Evolutionary conservation across 2,113 vertebrate genomes (phyloP).

Genomic region (Leptobrachium leishanense): DNA sequence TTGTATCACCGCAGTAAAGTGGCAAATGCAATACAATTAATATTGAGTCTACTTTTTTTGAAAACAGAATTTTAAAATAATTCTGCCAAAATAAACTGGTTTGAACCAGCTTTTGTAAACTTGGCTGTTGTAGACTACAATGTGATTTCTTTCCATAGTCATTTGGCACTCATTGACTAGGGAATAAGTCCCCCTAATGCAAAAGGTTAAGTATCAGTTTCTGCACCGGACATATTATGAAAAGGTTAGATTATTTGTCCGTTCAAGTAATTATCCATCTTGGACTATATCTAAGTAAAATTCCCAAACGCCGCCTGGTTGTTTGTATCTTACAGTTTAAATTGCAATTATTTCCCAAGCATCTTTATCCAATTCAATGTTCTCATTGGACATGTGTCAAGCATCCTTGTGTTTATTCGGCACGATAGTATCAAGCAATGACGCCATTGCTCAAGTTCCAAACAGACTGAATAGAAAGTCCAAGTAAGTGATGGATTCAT

Average conservation of each 20-base stretch:
- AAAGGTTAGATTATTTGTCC: neutral
- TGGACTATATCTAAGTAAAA: neutral
- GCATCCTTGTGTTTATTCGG: conserved; percentile 39
- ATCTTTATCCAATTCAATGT: conserved; percentile 50
- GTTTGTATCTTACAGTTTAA: conserved; percentile 23
- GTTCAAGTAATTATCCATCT: conserved; percentile 7
- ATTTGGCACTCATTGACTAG: too few species aligned
- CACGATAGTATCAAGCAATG: conserved; percentile 42
- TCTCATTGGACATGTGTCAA: conserved; percentile 44
- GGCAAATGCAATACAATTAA: too few species aligned
- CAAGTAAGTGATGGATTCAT: neutral
- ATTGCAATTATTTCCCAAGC: conserved; percentile 36
- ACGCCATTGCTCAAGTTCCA: conserved; percentile 23
- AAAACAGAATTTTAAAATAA: too few species aligned
- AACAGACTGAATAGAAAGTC: conserved; percentile 11
- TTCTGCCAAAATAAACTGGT: too few species aligned
- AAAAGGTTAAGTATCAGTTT: neutral
- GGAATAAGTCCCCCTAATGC: neutral
- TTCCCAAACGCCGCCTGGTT: conserved; percentile 13
- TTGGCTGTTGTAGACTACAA: too few species aligned
- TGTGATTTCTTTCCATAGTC: too few species aligned
- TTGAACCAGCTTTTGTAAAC: too few species aligned
- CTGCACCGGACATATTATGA: neutral
- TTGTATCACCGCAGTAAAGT: too few species aligned
- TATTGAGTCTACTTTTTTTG: too few species aligned